phyloP scores from a whole-genome alignment of 2,888 invertebrate genomes.

The Drosophila fulvimacula region DNA sequence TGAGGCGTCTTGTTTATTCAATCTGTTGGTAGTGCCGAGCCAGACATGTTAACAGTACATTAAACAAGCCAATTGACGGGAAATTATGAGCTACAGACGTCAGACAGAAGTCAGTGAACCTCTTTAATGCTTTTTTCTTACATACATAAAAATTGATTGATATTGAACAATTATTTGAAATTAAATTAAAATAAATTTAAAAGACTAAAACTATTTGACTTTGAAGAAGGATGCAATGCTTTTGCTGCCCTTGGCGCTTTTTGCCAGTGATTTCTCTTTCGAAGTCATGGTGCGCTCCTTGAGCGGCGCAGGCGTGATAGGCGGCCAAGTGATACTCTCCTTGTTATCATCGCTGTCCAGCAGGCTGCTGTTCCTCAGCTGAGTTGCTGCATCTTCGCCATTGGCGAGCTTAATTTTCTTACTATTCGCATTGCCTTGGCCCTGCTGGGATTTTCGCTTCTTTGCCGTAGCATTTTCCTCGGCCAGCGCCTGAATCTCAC shows the following conservation, averaged over 20 bases:
- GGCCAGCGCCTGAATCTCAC: conserved; percentile 83
- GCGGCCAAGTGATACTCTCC: conserved; percentile 24
- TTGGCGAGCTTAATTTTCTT: conserved; percentile 85
- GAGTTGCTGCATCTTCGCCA: conserved; percentile 82
- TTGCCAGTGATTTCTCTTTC: conserved; percentile 89
- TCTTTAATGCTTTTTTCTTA: no score
- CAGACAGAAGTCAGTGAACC: conserved; percentile 43
- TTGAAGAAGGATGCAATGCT: conserved; percentile 92
- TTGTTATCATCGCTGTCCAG: conserved; percentile 62
- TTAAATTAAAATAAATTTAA: conserved; percentile 4
- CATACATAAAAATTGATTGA: conserved; percentile 2
- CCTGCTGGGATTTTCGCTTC: conserved; percentile 86
- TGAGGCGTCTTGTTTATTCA: conserved; percentile 32
- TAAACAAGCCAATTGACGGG: conserved; percentile 46
- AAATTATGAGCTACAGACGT: conserved; percentile 4
- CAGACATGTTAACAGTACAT: conserved; percentile 68
- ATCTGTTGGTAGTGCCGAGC: conserved; percentile 19
- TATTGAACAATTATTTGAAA: conserved; percentile 12
- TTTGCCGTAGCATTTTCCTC: conserved; percentile 83
- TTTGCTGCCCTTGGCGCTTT: conserved; percentile 92
- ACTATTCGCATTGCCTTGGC: conserved; percentile 75
- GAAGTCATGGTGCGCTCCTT: conserved; percentile 86
- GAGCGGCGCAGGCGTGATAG: conserved; percentile 43
- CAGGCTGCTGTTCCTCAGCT: conserved; percentile 72
- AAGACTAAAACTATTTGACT: conserved; percentile 47